phyloP scores from a whole-genome alignment of 1,140 invertebrate species.

The Formica selysi region DNA sequence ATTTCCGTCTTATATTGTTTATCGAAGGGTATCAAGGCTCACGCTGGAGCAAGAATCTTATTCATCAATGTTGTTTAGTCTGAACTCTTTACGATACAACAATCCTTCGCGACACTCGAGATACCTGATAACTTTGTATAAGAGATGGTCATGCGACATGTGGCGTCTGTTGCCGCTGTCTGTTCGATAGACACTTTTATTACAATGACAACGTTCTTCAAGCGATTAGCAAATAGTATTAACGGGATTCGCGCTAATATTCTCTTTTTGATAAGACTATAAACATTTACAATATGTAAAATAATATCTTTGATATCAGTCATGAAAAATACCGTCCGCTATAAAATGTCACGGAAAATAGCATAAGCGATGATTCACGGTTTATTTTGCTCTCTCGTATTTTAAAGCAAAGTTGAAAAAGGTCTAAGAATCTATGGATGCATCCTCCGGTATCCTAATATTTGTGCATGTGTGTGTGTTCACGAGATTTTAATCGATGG shows the following conservation, averaged over 20 bases:
- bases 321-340: conserved; percentile 6
- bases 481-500: conserved; percentile 17
- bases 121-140: conserved; percentile 43
- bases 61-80: conserved; percentile 46
- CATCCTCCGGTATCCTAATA: not conserved
- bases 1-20: conserved; percentile 14
- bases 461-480: not conserved
- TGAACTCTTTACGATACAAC: conserved; percentile 19
- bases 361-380: conserved; percentile 6
- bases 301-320: not conserved
- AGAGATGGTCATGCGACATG: not conserved
- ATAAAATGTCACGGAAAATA: conserved; percentile 22
- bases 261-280: not conserved
- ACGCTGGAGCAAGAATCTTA: not conserved
- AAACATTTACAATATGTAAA: conserved; percentile 7
- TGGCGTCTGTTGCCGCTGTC: not conserved
- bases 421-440: conserved; percentile 20
- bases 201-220: conserved; percentile 27
- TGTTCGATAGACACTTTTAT: conserved; percentile 37
- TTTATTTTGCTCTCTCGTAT: conserved; percentile 35
- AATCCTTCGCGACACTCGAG: conserved; percentile 25
- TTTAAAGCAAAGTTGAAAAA: conserved; percentile 35
- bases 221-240: not conserved
- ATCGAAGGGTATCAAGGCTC: not conserved
- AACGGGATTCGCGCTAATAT: conserved; percentile 26